Conservation (phyloP, 2,797 vertebrate species). For the Girardinus metallicus region DNA sequence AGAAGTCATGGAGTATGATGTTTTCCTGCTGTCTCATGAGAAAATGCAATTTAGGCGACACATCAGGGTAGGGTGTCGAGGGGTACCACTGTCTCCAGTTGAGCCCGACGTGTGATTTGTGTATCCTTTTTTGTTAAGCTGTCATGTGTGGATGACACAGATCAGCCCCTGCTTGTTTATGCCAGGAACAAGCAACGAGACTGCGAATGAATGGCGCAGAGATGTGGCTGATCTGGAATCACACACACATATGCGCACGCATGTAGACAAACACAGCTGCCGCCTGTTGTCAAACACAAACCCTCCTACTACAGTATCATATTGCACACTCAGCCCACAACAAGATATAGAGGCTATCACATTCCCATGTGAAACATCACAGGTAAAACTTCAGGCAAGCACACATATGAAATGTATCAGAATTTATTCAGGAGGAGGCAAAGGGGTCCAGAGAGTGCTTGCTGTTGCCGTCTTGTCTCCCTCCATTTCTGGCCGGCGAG, state of each 20-base stretch:
- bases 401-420: constrained; percentile 12
- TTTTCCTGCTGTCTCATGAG: constrained; percentile 21
- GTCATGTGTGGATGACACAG: constrained; percentile 67
- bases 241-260: constrained; percentile 1
- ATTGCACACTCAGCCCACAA: constrained; percentile 34
- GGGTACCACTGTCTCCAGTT: constrained; percentile 38
- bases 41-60: constrained; percentile 28
- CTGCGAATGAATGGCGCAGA: constrained; percentile 25
- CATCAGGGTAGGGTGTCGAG: background rate
- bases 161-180: constrained; percentile 66
- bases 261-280: constrained; percentile 59
- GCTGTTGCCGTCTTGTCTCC: constrained; percentile 35
- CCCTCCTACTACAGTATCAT: constrained; percentile 56
- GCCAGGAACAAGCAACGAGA: constrained; percentile 41
- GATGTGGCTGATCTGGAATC: constrained; percentile 52
- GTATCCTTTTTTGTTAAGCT: constrained; percentile 70
- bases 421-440: constrained; percentile 23
- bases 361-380: constrained; percentile 25
- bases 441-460: constrained; percentile 28
- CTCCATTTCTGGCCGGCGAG: constrained; percentile 42
- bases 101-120: constrained; percentile 42
- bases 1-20: constrained; percentile 15
- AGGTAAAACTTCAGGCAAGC: constrained; percentile 7
- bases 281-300: constrained; percentile 37
- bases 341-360: constrained; percentile 19